These are phyloP conservation scores for Ophion costatus DNA, from an alignment of 2,888 invertebrate species.

Conservation along the genomic window DNA sequence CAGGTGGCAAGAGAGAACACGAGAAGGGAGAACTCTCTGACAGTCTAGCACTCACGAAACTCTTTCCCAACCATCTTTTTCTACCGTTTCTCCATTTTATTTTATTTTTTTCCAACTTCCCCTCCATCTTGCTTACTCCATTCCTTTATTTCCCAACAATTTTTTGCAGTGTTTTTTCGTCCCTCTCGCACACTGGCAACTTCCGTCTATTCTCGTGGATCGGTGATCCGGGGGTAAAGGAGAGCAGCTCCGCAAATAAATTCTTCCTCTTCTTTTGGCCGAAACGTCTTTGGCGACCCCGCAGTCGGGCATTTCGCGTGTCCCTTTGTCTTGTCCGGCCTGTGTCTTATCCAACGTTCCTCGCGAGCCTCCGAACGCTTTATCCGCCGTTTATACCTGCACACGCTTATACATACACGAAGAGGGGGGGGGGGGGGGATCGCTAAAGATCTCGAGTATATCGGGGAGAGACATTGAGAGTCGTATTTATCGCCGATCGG, in stretches of 20 bases:
- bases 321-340: constrained; percentile 74
- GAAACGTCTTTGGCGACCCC: constrained; percentile 47
- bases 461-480: constrained; percentile 50
- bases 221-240: not conserved
- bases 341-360: constrained; percentile 50
- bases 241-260: not conserved
- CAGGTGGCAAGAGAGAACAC: constrained; percentile 71
- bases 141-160: not conserved
- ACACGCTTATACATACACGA: not conserved
- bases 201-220: constrained; percentile 53
- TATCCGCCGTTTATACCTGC: constrained; percentile 13
- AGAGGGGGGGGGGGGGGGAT: constrained; percentile 18
- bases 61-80: constrained; percentile 32
- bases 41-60: constrained; percentile 53
- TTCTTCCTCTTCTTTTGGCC: constrained; percentile 3
- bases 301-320: constrained; percentile 63
- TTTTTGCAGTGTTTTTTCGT: not conserved
- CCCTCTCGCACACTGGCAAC: not conserved
- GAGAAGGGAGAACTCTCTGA: constrained; percentile 43
- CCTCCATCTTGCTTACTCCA: constrained; percentile 2
- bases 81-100: constrained; percentile 12
- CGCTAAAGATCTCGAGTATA: constrained; percentile 52
- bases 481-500: constrained; percentile 68
- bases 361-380: constrained; percentile 21
- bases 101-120: not conserved